phyloP scores from a whole-genome alignment of 2,113 vertebrate genomes.

The Pomatostomus ruficeps region DNA sequence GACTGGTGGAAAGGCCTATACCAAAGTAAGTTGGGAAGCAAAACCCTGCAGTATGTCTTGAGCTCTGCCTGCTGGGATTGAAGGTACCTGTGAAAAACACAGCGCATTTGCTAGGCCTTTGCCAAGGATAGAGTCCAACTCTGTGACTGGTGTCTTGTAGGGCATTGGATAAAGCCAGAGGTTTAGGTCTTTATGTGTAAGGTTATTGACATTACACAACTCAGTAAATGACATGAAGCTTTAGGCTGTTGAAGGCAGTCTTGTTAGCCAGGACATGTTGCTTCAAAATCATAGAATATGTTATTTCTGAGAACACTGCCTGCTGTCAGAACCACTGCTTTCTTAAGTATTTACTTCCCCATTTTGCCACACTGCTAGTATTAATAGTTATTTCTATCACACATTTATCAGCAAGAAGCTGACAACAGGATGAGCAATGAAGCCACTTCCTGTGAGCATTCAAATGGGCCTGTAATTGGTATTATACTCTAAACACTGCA shows the following conservation, averaged over 20 bases:
- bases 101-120: not conserved
- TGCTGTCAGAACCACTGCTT: not conserved
- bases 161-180: not conserved
- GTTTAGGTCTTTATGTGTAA: not conserved
- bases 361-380: not conserved
- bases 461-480: not conserved
- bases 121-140: not conserved
- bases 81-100: not conserved
- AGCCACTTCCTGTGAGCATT: not conserved
- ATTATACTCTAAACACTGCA: not conserved
- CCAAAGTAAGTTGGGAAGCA: not conserved
- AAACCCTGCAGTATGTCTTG: not conserved
- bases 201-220: not conserved
- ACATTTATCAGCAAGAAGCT: not conserved
- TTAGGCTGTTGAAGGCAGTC: not conserved
- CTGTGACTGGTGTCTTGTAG: not conserved
- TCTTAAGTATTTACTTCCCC: not conserved
- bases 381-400: not conserved
- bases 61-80: slow-evolving; percentile 13
- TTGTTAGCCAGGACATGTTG: not conserved
- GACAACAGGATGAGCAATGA: not conserved
- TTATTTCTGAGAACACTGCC: not conserved
- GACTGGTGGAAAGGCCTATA: not conserved
- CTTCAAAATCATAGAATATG: not conserved
- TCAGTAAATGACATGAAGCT: accelerated